Base-by-base conservation (phyloP, 2,113 vertebrate genomes). In the Corvus hawaiiensis region DNA sequence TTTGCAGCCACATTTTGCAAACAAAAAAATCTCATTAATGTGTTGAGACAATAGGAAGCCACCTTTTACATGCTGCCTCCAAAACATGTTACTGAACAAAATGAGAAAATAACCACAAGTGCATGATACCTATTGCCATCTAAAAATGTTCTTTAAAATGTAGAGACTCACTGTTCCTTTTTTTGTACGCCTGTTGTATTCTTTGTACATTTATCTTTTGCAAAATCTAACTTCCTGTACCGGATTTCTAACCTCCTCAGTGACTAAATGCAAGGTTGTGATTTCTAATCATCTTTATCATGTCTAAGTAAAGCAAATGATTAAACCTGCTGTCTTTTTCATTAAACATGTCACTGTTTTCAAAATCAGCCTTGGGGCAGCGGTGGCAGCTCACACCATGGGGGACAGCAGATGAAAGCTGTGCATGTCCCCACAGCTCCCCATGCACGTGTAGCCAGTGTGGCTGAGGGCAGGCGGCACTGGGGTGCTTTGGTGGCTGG, bases 361-460 rank as follows among this genome's bases (percentile, higher is more conserved):
- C 30, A 39, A 52, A 58, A 13, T 19, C 27, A 44, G 55, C 55
- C 69, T 39, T 27, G 30, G 41, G 77, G 37, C 67, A 44, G 28
- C 28, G 63, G 43, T 16, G 6, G 62, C 58, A 73, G 46, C 54
- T 76, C 59, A 9, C 16, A 7, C 11, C 21, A 2, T 0, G 19
- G 16, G 11, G 49, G 27, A 61, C 33, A 82, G 55, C 23, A 67
- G 43, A 43, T 2, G 43, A 37, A 43, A 84, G n/a, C 43, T 46
- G 32, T 51, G 37, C 2, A 0, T 20, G 41, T 77, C 63, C 54
- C 24, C 44, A 11, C 6, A 8, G 26, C 49, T 69, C 39, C 56
- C 46, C 41, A 12, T 33, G 32, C 14, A 43, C 1, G 0, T 0
- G 0, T 11, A 49, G 24, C 32, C 54, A 35, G 13, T 4, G 61